Evolutionary conservation across 2,888 invertebrate genomes (phyloP).

Genomic region (Coelogynopora nodosa): DNA sequence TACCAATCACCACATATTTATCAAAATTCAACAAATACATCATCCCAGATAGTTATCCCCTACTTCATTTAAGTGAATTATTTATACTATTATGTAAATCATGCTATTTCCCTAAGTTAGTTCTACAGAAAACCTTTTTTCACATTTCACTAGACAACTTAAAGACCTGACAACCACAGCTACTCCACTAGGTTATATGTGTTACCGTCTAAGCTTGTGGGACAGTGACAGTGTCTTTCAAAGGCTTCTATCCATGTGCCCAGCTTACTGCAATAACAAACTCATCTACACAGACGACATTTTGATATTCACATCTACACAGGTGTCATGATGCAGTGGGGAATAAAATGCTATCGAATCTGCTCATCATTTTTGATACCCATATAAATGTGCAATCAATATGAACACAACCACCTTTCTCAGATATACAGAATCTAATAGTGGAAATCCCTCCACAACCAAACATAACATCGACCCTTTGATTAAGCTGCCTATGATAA

Average conservation of each 20-base stretch:
- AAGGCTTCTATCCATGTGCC: neutral
- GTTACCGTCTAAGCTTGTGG: neutral
- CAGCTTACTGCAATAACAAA: neutral
- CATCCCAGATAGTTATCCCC: neutral
- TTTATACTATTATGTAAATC: neutral
- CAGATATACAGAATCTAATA: no score
- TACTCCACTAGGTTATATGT: no score
- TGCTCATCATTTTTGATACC: no score
- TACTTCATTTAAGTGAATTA: neutral
- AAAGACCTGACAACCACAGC: no score
- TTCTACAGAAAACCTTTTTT: neutral
- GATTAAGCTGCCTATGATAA: no score
- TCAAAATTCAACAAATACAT: neutral
- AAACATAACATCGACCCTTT: no score
- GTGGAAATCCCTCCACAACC: no score
- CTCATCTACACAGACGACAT: neutral
- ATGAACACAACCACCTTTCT: no score
- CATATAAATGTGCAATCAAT: no score
- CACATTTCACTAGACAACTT: neutral
- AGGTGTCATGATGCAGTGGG: neutral
- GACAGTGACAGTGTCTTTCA: neutral
- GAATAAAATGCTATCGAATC: neutral
- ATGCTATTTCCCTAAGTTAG: neutral
- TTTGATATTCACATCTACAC: neutral
- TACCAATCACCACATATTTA: neutral